Base-by-base conservation (phyloP, 2,888 invertebrate species). In the Phoenoteleia sp. region DNA sequence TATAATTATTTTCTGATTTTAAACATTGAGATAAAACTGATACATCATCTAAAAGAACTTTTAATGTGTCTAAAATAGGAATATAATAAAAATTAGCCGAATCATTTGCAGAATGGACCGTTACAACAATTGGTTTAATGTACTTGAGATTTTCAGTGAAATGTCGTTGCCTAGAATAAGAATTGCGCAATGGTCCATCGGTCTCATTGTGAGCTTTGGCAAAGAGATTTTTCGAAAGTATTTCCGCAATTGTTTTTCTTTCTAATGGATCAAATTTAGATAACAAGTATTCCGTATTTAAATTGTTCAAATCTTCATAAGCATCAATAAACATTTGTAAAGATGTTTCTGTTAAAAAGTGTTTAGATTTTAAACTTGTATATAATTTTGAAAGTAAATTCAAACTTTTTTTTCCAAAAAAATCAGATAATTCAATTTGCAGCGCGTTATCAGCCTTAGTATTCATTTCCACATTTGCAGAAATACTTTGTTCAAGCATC, bases 11-110 rank as follows among this genome's bases (percentile, higher is more conserved):
- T 49, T 3, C 21, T 5, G 0, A 3, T 21, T 25, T 54, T 13
- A 54, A 54, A 29, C 54, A 54, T 54, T 54, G 54, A 54, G 7
- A 27, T 27, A 54, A 54, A 54, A 54, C 54, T 6, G 25, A 1
- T 27, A 54, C 29, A 54, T 54, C 54, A 27, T 54, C 29, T 54
- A 54, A 54, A 25, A 54, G 17, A 54, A 29, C 15, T 54, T 54
- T 27, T 29, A 27, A 54, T 27, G 54, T 54, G n/a, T 54, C 27
- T 29, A 54, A 29, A 49, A 49, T 49, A 11, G 49, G 49, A 11
- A 49, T 23, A 21, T 49, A 49, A 49, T 49, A 49, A 49, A 21
- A 49, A 49, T 23, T 49, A 11, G 49, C 17, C n/a, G 29, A 2
- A 56, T 27, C 56, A 29, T 25, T 29, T 56, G 1, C 25, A 15